Base-by-base conservation (phyloP, 2,888 invertebrate species). In the Muscina levida region DNA sequence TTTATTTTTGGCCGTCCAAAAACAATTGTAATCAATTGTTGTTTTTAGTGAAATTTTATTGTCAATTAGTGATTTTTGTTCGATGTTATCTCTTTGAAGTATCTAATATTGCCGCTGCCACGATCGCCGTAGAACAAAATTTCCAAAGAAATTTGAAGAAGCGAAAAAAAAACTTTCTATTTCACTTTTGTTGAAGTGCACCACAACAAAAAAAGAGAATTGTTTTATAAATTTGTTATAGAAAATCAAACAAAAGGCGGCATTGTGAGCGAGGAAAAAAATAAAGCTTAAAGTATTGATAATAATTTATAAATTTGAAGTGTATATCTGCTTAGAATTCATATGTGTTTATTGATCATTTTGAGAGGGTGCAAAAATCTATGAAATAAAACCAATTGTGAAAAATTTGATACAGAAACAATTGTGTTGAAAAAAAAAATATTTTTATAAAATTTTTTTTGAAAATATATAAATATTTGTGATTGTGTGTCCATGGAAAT, bases 1-100 rank as follows among this genome's bases (percentile, higher is more conserved):
- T 1, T 26, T 13, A 13, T 51, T 48, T 48, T 17, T n/a, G n/a
- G 17, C 17, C 15, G 31, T 31, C 31, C 37, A 19, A 71, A 71
- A 39, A 31, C 37, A 59, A 42, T 77, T 77, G 19, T 51, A 53
- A 68, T 72, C 65, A 72, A 77, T 73, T 74, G 24, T 57, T 67
- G 24, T 22, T 26, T 73, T 66, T 19, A 17, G 11, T 24, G 17
- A 11, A 22, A 62, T 57, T 56, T 57, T 57, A 57, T 62, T 62
- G 62, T 62, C 62, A 62, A 62, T 62, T 62, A 62, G 42, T 62
- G 62, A 42, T 19, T 62, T 59, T 62, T n/a, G 31, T 42, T 19
- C 31, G 57, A 31, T 59, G 39, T 59, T 39, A 59, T 59, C 39
- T 59, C 15, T 57, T 13, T 39, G 1, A 42, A 8, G 13, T 42